Conservation (phyloP, 2,113 vertebrate species). For the Tretioscincus oriximinensis region DNA sequence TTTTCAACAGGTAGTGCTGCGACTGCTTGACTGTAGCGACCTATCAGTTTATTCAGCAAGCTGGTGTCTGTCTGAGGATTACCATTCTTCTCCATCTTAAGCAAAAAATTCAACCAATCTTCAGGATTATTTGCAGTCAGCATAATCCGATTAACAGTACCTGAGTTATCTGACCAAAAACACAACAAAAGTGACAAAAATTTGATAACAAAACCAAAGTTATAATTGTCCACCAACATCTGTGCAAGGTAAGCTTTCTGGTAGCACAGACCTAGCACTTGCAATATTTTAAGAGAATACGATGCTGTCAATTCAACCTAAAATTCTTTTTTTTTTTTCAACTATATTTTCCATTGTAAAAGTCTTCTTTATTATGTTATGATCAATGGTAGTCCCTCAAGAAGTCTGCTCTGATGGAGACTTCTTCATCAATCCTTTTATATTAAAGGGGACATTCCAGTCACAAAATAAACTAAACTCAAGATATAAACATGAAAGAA, state of each 20-base stretch:
- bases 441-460: too few species aligned
- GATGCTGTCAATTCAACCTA: too few species aligned
- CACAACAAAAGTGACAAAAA: neutral
- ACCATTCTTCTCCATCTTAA: slow-evolving; percentile 84
- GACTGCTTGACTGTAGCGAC: slow-evolving; percentile 87
- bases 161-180: slow-evolving; percentile 80
- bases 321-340: too few species aligned
- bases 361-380: neutral
- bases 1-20: slow-evolving; percentile 82
- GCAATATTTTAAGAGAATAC: too few species aligned
- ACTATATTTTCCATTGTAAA: neutral
- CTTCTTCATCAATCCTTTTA: too few species aligned
- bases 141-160: slow-evolving; percentile 81
- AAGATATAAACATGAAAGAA: too few species aligned
- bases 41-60: slow-evolving; percentile 84
- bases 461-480: too few species aligned
- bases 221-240: neutral
- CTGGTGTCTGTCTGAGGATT: slow-evolving; percentile 75
- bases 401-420: neutral
- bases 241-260: neutral
- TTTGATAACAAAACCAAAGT: neutral
- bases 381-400: neutral
- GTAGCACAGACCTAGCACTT: neutral
- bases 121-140: slow-evolving; percentile 84
- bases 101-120: slow-evolving; percentile 83